A percentile compares a stretch with the other conserved stretches of the same genome.
Conservation (phyloP, 2,797 vertebrate genomes). For the Paramormyrops hopkinsi region DNA sequence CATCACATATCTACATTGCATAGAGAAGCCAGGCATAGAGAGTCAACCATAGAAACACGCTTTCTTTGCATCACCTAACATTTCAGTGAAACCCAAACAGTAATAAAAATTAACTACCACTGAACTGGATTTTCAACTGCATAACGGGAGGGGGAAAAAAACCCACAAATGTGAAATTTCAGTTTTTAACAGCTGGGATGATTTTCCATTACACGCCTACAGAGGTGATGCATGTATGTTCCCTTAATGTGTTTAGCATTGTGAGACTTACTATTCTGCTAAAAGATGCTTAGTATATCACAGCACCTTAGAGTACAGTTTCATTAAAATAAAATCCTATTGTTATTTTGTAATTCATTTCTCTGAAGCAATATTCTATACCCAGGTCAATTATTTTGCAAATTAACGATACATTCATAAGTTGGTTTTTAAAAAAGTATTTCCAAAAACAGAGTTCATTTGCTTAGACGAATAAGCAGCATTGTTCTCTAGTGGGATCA, state of each 20-base stretch:
- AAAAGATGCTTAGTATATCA: conserved; percentile 27
- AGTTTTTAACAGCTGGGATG: conserved; percentile 8
- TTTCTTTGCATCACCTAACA: conserved; percentile 7
- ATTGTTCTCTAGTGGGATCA: not conserved
- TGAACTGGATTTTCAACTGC: conserved; percentile 1
- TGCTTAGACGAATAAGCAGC: not conserved
- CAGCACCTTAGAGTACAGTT: conserved; percentile 7
- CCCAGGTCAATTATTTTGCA: not conserved
- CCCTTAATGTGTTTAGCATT: not conserved
- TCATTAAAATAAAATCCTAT: conserved; percentile 20
- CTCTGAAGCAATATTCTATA: conserved; percentile 27
- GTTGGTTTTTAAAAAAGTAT: not conserved
- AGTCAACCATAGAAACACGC: conserved; percentile 23
- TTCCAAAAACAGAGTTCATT: not conserved
- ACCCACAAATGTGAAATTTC: not conserved
- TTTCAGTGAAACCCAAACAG: not conserved
- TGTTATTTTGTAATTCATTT: conserved; percentile 24
- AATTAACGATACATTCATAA: conserved; percentile 8
- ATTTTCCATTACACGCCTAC: not conserved
- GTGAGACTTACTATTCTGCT: conserved; percentile 15
- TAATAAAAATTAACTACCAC: conserved; percentile 10
- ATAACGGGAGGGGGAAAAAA: not conserved
- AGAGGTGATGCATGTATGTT: not conserved
- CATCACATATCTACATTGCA: conserved; percentile 8
- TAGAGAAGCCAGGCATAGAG: conserved; percentile 28